A percentile compares a stretch with the other conserved stretches of the same genome.
These are phyloP conservation scores for Drosophila prolongata DNA, from an alignment of 2,888 invertebrate species.

Conservation along the genomic window DNA sequence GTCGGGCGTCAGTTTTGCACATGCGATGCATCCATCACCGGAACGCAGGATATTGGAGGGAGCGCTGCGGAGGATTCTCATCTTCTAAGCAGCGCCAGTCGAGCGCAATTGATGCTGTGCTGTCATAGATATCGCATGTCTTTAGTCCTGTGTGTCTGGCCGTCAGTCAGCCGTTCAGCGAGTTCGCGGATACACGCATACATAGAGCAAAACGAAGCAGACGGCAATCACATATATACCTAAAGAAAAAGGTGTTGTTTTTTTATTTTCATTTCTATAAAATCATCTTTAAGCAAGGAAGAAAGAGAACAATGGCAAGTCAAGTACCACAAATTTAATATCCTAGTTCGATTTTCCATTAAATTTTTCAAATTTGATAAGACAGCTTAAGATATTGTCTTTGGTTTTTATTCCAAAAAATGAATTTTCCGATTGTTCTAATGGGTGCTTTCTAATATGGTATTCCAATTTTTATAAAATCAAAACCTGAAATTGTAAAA, in stretches of 20 bases:
- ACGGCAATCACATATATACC: neutral
- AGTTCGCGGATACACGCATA: slow-evolving; percentile 21
- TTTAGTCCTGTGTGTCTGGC: slow-evolving; percentile 28
- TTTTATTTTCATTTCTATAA: neutral
- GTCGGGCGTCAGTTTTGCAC: slow-evolving; percentile 33
- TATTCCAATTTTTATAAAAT: too few relatives aligned
- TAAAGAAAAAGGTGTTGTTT: neutral
- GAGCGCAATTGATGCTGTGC: slow-evolving; percentile 44
- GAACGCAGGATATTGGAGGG: slow-evolving; percentile 49
- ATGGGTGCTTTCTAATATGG: too few relatives aligned
- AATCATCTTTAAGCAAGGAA: too few relatives aligned
- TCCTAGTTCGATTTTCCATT: too few relatives aligned
- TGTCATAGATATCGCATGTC: slow-evolving; percentile 67
- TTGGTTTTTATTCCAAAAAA: too few relatives aligned
- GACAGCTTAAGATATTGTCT: too few relatives aligned
- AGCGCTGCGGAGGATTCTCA: slow-evolving; percentile 5
- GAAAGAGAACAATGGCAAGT: too few relatives aligned
- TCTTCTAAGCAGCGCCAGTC: slow-evolving; percentile 47
- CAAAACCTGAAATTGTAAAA: too few relatives aligned
- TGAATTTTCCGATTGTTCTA: too few relatives aligned
- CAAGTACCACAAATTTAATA: too few relatives aligned
- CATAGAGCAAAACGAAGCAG: neutral
- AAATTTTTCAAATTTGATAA: too few relatives aligned
- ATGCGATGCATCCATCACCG: slow-evolving; percentile 66
- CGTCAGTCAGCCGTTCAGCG: slow-evolving; percentile 38